Evolutionary conservation across 2,888 invertebrate genomes (phyloP).

Genomic region (Venustoraphidia nigricollis): DNA sequence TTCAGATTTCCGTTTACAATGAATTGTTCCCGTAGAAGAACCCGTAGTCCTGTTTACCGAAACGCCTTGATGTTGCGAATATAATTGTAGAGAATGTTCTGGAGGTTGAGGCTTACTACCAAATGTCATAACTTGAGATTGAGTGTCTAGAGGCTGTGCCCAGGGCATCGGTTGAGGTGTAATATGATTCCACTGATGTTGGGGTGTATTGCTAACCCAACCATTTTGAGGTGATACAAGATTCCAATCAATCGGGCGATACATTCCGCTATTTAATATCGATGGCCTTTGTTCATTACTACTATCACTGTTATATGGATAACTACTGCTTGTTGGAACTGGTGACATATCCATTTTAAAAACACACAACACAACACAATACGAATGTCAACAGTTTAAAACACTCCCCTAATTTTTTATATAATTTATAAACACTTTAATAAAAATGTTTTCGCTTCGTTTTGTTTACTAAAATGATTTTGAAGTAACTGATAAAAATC

Average conservation of each 20-base stretch:
- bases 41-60: background rate
- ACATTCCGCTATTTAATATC: background rate
- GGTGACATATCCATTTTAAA: too few species aligned
- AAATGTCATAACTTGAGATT: conserved; percentile 2
- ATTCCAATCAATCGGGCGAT: conserved; percentile 3
- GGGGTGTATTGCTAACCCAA: too few species aligned
- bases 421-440: too few species aligned
- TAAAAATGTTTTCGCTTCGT: too few species aligned
- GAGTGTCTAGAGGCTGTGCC: background rate
- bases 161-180: conserved; percentile 3
- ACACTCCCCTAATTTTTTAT: too few species aligned
- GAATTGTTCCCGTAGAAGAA: background rate
- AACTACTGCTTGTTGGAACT: too few species aligned
- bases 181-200: conserved; percentile 1
- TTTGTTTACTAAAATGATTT: too few species aligned
- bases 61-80: background rate
- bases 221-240: background rate
- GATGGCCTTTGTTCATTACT: background rate
- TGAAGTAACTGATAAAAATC: too few species aligned
- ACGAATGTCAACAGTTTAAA: too few species aligned
- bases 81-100: background rate
- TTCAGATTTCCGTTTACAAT: conserved; percentile 5
- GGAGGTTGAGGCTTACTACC: background rate
- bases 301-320: too few species aligned
- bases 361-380: too few species aligned